These are phyloP conservation scores for Hirtodrosophila histrioides DNA, from an alignment of 2,888 invertebrate species.

Conservation along the genomic window DNA sequence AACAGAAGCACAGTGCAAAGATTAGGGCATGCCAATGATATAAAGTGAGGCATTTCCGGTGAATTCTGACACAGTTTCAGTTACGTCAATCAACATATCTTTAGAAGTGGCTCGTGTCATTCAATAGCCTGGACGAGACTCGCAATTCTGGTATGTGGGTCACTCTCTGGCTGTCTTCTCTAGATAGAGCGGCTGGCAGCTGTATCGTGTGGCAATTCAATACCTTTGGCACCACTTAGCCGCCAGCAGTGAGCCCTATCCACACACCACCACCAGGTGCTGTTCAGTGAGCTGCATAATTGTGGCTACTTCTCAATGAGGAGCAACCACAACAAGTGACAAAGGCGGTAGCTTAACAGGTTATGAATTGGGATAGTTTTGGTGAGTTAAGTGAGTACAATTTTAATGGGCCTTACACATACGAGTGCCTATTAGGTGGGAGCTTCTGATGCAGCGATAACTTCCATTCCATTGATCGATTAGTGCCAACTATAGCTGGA, in stretches of 20 bases:
- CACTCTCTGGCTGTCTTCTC: slow-evolving; percentile 7
- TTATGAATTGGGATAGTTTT: neutral
- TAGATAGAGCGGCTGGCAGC: slow-evolving; percentile 2
- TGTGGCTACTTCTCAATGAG: slow-evolving; percentile 37
- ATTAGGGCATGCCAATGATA: slow-evolving; percentile 19
- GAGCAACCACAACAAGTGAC: slow-evolving; percentile 34
- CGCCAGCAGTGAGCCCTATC: neutral
- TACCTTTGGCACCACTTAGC: neutral
- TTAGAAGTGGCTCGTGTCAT: slow-evolving; percentile 18
- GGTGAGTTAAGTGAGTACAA: neutral
- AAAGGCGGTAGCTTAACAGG: slow-evolving; percentile 4
- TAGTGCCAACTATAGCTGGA: too few relatives aligned
- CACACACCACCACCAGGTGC: slow-evolving; percentile 35
- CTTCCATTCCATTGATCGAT: too few relatives aligned
- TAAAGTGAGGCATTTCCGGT: slow-evolving; percentile 24
- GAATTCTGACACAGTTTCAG: slow-evolving; percentile 48
- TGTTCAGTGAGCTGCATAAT: slow-evolving; percentile 40
- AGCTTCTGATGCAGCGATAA: too few relatives aligned
- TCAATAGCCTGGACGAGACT: slow-evolving; percentile 16
- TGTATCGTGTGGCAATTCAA: slow-evolving; percentile 25
- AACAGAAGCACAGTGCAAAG: slow-evolving; percentile 17
- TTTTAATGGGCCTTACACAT: too few relatives aligned
- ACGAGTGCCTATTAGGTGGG: too few relatives aligned
- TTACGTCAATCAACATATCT: slow-evolving; percentile 16
- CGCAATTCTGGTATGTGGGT: slow-evolving; percentile 14